These are phyloP conservation scores for Sciurus vulgaris DNA, from an alignment of 2,797 vertebrate genomes.

Conservation along the genomic window DNA sequence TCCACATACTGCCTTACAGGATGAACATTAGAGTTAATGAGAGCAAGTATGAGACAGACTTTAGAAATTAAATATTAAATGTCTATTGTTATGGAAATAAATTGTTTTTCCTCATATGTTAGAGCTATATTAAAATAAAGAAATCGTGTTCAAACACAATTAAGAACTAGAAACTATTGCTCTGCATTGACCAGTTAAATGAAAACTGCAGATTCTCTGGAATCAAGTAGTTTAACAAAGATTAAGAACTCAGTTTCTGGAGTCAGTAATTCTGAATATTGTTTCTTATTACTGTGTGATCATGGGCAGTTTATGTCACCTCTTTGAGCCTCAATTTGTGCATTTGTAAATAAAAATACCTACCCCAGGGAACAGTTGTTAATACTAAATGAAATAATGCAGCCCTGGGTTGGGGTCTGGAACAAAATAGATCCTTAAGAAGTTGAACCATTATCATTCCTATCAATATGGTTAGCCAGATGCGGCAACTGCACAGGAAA, in stretches of 20 bases:
- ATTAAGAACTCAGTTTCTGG: constrained; percentile 24
- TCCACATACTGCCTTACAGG: not conserved
- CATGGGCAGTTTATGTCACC: not conserved
- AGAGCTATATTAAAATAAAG: constrained; percentile 3
- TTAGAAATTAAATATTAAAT: constrained; percentile 19
- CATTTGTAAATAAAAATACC: not conserved
- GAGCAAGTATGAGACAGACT: not conserved
- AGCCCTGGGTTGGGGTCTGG: not conserved
- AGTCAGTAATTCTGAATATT: not conserved
- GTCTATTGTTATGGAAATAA: not conserved
- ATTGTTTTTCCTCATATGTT: constrained; percentile 15
- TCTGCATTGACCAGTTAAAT: not conserved
- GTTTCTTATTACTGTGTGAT: not conserved
- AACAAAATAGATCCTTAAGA: not conserved
- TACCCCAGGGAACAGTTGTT: not conserved
- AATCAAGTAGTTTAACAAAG: constrained; percentile 30
- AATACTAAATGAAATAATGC: constrained; percentile 17
- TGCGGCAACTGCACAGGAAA: not conserved
- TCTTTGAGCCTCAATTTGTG: not conserved
- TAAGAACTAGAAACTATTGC: constrained; percentile 22
- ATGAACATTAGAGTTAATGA: not conserved
- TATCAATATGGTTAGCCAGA: not conserved
- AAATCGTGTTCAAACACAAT: not conserved
- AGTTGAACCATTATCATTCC: not conserved
- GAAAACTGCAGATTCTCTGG: not conserved